Conservation (phyloP, 2,797 vertebrate species). For the Rhadinocentrus ornatus region DNA sequence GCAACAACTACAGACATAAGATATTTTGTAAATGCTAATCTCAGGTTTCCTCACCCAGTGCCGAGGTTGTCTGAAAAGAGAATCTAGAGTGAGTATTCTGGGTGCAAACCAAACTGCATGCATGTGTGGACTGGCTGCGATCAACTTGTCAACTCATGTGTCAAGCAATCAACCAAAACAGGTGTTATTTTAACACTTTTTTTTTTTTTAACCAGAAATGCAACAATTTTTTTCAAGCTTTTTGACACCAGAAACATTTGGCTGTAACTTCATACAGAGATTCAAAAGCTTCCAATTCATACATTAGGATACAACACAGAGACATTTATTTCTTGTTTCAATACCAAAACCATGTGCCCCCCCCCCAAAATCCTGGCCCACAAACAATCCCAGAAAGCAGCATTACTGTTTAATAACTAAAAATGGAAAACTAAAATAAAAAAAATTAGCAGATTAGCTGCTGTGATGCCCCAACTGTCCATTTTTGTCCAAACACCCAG, state of each 20-base stretch:
- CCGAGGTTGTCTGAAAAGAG: neutral
- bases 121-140: slow-evolving; percentile 24
- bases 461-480: slow-evolving; percentile 25
- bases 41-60: neutral
- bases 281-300: slow-evolving; percentile 69
- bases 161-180: slow-evolving; percentile 52
- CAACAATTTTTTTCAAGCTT: slow-evolving; percentile 52
- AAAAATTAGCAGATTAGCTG: slow-evolving; percentile 47
- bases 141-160: slow-evolving; percentile 7
- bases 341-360: slow-evolving; percentile 54
- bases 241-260: slow-evolving; percentile 73
- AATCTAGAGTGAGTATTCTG: neutral
- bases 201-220: slow-evolving; percentile 55
- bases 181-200: slow-evolving; percentile 51
- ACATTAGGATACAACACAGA: slow-evolving; percentile 74
- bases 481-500: slow-evolving; percentile 7
- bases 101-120: slow-evolving; percentile 46
- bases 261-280: slow-evolving; percentile 78
- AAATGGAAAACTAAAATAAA: slow-evolving; percentile 25
- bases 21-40: neutral
- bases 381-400: slow-evolving; percentile 72
- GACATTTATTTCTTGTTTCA: slow-evolving; percentile 76
- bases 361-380: slow-evolving; percentile 26
- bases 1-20: neutral
- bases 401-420: slow-evolving; percentile 71